phyloP scores from a whole-genome alignment of 2,113 vertebrate genomes.

The Cheirogaleus medius region DNA sequence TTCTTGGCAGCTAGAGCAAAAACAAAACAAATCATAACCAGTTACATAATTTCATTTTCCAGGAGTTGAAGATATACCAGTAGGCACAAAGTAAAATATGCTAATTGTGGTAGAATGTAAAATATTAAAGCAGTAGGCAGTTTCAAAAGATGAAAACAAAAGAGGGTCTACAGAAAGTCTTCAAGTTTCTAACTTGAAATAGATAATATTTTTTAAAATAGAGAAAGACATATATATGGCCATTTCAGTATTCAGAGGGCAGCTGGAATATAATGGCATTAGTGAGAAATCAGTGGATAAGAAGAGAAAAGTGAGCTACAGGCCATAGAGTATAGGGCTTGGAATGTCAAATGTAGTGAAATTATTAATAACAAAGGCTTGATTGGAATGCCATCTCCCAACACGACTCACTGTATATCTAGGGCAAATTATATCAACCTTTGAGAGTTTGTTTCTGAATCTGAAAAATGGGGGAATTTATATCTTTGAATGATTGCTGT shows the following conservation, averaged over 20 bases:
- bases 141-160: constrained; percentile 52
- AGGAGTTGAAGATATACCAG: neutral
- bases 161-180: neutral
- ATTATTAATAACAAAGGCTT: neutral
- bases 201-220: neutral
- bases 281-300: neutral
- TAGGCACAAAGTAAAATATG: neutral
- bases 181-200: constrained; percentile 2
- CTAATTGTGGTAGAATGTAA: neutral
- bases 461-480: neutral
- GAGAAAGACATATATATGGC: neutral
- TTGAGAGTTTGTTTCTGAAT: neutral
- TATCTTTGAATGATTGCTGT: neutral
- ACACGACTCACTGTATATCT: neutral
- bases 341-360: neutral
- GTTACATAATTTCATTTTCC: constrained; percentile 19
- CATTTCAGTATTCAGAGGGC: neutral
- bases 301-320: neutral
- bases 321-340: neutral
- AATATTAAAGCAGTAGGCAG: neutral
- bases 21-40: neutral
- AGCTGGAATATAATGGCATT: neutral
- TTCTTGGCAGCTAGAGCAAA: neutral
- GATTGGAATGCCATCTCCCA: neutral
- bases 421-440: neutral